A percentile compares a stretch with the other conserved stretches of the same genome.
Conservation (phyloP, 2,113 vertebrate genomes). For the Brachionichthys hirsutus region DNA sequence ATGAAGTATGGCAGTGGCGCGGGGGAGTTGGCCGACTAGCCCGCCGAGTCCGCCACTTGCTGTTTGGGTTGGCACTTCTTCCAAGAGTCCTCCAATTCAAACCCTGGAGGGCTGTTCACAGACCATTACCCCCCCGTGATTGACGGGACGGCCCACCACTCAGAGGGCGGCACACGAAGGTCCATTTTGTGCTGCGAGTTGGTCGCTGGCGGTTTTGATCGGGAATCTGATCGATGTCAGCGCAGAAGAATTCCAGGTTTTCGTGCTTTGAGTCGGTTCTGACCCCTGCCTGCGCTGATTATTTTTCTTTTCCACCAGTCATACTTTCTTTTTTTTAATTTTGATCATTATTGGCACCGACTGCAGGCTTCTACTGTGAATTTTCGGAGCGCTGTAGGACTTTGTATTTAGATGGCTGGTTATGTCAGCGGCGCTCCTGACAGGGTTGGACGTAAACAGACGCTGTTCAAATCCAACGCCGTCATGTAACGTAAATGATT, state of each 20-base stretch:
- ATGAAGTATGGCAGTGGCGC: constrained; percentile 76
- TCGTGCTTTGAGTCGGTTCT: constrained; percentile 16
- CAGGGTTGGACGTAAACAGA: constrained; percentile 43
- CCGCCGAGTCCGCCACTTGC: constrained; percentile 51
- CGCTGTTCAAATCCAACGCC: constrained; percentile 38
- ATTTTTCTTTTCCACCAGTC: constrained; percentile 40
- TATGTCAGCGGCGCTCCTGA: constrained; percentile 45
- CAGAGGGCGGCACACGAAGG: constrained; percentile 36
- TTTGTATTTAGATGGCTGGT: constrained; percentile 36
- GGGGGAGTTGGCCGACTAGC: constrained; percentile 72
- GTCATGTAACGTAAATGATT: constrained; percentile 43
- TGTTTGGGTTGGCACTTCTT: constrained; percentile 81
- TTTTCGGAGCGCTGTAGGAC: constrained; percentile 39
- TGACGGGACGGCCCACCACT: constrained; percentile 84
- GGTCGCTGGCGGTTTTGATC: constrained; percentile 42
- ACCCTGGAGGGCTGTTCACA: constrained; percentile 80
- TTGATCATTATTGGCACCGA: constrained; percentile 31
- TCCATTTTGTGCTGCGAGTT: constrained; percentile 39
- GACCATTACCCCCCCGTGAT: constrained; percentile 78
- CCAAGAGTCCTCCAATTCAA: constrained; percentile 68
- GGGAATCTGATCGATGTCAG: constrained; percentile 47
- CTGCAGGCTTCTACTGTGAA: not conserved
- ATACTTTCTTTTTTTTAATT: constrained; percentile 37
- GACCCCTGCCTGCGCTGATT: constrained; percentile 14
- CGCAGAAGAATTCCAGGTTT: constrained; percentile 39